Base-by-base conservation (phyloP, 2,797 vertebrate genomes). In the Dryobates pubescens region DNA sequence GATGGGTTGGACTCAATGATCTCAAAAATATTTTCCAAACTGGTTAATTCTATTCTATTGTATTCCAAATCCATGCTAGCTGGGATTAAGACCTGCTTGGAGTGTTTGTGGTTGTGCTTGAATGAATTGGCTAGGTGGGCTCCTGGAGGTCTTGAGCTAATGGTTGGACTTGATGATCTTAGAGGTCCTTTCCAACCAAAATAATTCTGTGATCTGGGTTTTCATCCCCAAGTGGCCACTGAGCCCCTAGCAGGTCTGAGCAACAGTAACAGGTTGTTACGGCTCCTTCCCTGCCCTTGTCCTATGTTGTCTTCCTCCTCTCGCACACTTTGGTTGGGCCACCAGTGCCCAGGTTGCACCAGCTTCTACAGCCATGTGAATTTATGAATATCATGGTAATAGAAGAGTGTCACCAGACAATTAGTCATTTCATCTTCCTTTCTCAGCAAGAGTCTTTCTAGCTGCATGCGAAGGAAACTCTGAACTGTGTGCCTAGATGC, bases 321-420 rank as follows among this genome's bases (percentile, higher is more conserved):
- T 34, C 3, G 0, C 4, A 2, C 24, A 4, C 3, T 69, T 43
- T 1, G 1, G 5, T 13, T 45, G 17, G 36, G 27, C 20, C 30
- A 67, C 3, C 41, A 62, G 34, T 2, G 2, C 14, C 16, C 24
- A 43, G 9, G 12, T 47, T 75, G 17, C 34, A 81, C 32, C 32
- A 76, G 29, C 3, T 3, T 49, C 61, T 67, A 1, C 26, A 8
- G 51, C 82, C 26, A 22, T 4, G 6, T 57, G 34, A 12, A n/a
- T 74, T 70, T 87, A 36, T 79, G n/a, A 70, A 67, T 67, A 58
- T 30, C 10, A 8, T 23, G 29, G 51, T 19, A 86, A 65, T 5
- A 24, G 73, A 65, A 51, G 9, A 77, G 61, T 3, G 22, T 53
- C 41, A 75, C 6, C 17, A 59, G 56, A n/a, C 59, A 82, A 47